These are phyloP conservation scores for Arbacia lixula DNA, from an alignment of 53 echinoderm and acorn worm genomes.

Conservation along the genomic window DNA sequence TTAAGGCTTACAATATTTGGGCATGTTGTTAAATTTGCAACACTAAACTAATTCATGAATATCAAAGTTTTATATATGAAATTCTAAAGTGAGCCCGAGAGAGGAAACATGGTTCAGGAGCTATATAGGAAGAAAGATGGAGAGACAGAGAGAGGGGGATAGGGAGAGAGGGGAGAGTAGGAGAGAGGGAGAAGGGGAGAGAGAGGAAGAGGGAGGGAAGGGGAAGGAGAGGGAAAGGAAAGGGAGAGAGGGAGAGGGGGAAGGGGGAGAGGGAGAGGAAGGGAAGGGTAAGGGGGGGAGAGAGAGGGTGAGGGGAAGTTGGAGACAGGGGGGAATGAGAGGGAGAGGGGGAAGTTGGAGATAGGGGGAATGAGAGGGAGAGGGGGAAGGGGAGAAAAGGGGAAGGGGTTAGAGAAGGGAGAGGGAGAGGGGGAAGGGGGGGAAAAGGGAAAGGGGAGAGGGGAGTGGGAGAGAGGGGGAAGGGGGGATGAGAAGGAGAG, in stretches of 20 bases:
- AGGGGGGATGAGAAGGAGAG: background rate
- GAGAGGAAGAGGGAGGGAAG: background rate
- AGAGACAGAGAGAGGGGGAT: background rate
- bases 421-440: background rate
- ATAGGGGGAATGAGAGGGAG: background rate
- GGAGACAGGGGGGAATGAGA: background rate
- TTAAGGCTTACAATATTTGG: no score
- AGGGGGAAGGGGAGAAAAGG: background rate
- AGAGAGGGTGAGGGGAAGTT: background rate
- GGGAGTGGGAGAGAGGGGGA: background rate
- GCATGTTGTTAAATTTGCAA: no score
- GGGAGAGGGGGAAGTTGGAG: background rate
- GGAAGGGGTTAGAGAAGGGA: background rate
- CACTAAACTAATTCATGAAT: no score
- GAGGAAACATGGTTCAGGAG: background rate
- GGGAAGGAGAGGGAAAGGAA: background rate
- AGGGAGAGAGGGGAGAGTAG: background rate
- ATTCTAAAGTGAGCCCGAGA: background rate
- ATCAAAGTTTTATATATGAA: no score
- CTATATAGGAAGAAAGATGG: background rate
- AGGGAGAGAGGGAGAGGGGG: background rate
- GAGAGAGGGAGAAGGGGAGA: background rate
- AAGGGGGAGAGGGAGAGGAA: background rate
- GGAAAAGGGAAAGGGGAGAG: background rate
- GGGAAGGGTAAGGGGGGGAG: background rate